A percentile compares a stretch with the other conserved stretches of the same genome.
phyloP scores from a whole-genome alignment of 35 echinoderm and acorn worm species.

The Diadema setosum region DNA sequence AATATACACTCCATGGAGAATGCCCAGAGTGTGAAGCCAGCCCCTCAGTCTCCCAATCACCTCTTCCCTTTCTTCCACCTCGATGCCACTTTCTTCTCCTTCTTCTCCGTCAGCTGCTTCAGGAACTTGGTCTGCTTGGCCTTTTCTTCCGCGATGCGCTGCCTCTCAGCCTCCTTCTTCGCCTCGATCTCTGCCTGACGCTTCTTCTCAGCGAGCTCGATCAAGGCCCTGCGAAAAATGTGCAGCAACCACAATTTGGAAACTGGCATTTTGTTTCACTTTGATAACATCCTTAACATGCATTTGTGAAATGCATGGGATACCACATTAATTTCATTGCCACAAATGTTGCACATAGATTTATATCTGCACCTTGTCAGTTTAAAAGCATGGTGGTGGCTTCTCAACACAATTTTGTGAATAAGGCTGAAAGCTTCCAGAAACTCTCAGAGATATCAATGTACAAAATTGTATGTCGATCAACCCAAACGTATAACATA shows the following conservation, averaged over 20 bases:
- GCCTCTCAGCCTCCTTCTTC: not conserved
- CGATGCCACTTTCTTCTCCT: not conserved
- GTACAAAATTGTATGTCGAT: too few species aligned
- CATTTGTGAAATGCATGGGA: too few species aligned
- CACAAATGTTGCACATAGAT: too few species aligned
- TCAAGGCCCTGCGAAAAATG: not conserved
- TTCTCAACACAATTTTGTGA: too few species aligned
- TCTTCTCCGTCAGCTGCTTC: constrained; percentile 20
- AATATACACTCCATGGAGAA: too few species aligned
- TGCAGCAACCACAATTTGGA: not conserved
- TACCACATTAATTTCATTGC: too few species aligned
- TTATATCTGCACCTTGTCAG: too few species aligned
- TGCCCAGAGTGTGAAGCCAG: too few species aligned
- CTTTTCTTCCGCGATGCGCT: not conserved
- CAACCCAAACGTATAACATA: too few species aligned
- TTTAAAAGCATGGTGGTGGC: too few species aligned
- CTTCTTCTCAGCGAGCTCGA: not conserved
- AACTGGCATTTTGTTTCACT: not conserved
- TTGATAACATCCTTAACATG: not conserved
- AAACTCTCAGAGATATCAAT: too few species aligned
- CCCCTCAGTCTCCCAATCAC: not conserved
- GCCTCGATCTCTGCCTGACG: constrained; percentile 14
- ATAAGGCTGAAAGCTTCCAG: too few species aligned
- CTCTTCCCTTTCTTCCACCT: constrained; percentile 14
- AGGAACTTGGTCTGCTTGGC: not conserved